Evolutionary conservation across 1,140 invertebrate species (phyloP), one percentile per base, ranked within the genome.

Genomic region (Zelostemma sp.): DNA sequence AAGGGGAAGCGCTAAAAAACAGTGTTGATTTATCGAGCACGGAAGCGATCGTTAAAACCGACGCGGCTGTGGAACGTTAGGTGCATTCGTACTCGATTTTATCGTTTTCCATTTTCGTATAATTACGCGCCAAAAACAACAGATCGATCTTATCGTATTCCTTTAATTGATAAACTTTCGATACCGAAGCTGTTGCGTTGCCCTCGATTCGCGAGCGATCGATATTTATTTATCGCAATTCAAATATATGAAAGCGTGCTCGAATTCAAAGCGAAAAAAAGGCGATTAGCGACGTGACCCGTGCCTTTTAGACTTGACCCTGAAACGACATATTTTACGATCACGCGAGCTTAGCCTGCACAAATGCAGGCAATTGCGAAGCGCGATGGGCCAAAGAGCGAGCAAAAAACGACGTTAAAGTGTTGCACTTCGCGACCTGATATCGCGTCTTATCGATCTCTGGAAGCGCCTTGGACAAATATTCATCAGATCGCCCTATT

Each of bases 291-390:
- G 25, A 28, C 25, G 25, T 28, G 25, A 28, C 25, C 25, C 8
- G 25, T 28, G 25, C 3, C 19, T 59, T 59, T 66, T 56, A 15
- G 45, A 31, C 48, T 68, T 68, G 58, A 61, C 64, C 53, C 47
- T 57, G 58, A 61, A 57, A 51, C 57, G 59, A 47, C 58, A 62
- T 62, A 58, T 61, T 61, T 55, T 2, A 41, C 19, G 50, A 63
- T 63, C 55, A 68, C 66, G 59, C 66, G 50, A 68, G 56, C 48
- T 6, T 28, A 28, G 43, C 21, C 16, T 45, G 38, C 46, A 61
- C 31, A 48, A 48, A 65, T 46, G 50, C 38, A 16, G 45, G 43
- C 25, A 53, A 49, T 33, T 48, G 47, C 25, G 28, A 57, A 46
- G 35, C 43, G 47, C 38, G 58, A 58, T 41, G 8, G 28, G 2